These are phyloP conservation scores for Calliphora vomitoria DNA, from an alignment of 2,888 invertebrate genomes.

Conservation along the genomic window DNA sequence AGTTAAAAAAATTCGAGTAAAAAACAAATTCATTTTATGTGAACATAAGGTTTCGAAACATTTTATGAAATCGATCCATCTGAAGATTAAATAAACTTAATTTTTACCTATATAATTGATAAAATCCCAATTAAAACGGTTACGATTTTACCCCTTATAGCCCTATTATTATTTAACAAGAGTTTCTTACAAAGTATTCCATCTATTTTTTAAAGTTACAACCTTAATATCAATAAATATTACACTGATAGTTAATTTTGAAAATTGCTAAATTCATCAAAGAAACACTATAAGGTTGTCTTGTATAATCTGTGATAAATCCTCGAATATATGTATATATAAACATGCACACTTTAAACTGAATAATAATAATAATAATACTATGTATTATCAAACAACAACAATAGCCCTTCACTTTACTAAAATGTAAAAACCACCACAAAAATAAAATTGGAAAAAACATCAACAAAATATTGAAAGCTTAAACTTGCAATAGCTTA, in stretches of 20 bases:
- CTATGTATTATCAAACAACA: constrained; percentile 16
- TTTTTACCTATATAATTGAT: too few relatives aligned
- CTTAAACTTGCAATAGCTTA: constrained; percentile 54
- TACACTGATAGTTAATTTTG: constrained; percentile 22
- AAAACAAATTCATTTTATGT: too few relatives aligned
- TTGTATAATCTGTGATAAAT: constrained; percentile 54
- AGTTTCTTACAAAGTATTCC: neutral
- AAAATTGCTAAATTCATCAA: constrained; percentile 37
- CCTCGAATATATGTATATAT: neutral
- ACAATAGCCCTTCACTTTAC: constrained; percentile 65
- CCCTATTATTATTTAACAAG: too few relatives aligned
- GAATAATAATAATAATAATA: constrained; percentile 9
- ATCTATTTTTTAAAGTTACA: neutral
- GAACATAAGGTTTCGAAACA: too few relatives aligned
- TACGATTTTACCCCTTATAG: too few relatives aligned
- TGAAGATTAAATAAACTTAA: too few relatives aligned
- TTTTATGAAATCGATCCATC: too few relatives aligned
- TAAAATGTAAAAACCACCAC: constrained; percentile 39
- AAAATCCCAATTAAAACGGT: too few relatives aligned
- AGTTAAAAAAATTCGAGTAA: too few relatives aligned
- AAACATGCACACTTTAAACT: constrained; percentile 40
- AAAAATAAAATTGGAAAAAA: constrained; percentile 25
- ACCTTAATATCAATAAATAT: neutral
- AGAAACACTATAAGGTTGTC: constrained; percentile 50
- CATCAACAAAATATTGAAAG: constrained; percentile 56